These are phyloP conservation scores for Branchellion lobata DNA, from an alignment of 2,888 invertebrate genomes.

Conservation along the genomic window DNA sequence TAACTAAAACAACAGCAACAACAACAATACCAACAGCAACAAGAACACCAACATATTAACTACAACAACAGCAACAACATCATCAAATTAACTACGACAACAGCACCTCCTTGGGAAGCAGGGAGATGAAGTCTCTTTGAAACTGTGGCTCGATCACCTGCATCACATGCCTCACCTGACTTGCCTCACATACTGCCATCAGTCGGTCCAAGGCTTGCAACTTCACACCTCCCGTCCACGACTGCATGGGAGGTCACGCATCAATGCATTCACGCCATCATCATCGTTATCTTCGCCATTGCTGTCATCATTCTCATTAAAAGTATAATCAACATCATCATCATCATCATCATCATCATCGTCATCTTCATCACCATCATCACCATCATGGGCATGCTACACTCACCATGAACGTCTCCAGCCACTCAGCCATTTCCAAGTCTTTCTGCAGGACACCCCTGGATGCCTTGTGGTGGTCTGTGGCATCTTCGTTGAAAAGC, in stretches of 20 bases:
- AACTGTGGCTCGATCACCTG: constrained; percentile 95
- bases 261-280: neutral
- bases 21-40: neutral
- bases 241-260: too few species aligned
- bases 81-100: neutral
- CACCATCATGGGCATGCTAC: too few species aligned
- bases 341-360: neutral
- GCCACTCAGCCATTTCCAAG: neutral
- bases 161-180: constrained; percentile 95
- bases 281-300: neutral
- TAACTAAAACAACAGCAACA: neutral
- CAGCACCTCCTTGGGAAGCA: constrained; percentile 82
- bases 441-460: neutral
- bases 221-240: constrained; percentile 85
- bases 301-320: too few species aligned
- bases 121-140: constrained; percentile 93
- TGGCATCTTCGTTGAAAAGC: neutral
- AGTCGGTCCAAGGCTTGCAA: constrained; percentile 84
- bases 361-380: neutral
- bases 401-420: neutral
- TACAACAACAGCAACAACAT: neutral
- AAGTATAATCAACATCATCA: neutral
- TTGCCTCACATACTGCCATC: constrained; percentile 83
- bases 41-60: neutral
- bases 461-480: neutral